These are phyloP conservation scores for Eptesicus fuscus DNA, from an alignment of 2,113 vertebrate species.

Conservation along the genomic window DNA sequence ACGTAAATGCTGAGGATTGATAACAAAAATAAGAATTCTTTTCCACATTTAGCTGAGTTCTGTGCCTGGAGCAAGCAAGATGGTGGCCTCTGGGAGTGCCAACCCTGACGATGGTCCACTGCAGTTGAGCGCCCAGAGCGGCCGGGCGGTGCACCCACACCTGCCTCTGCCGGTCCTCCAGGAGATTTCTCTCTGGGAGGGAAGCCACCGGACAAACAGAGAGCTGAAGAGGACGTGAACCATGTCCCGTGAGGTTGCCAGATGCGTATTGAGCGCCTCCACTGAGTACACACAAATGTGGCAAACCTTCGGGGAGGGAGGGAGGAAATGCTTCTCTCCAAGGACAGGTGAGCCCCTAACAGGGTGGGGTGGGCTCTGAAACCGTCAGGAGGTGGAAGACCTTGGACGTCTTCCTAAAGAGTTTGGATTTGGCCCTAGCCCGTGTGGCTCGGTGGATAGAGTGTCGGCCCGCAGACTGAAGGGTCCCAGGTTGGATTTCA, in stretches of 20 bases:
- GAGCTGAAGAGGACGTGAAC: not conserved
- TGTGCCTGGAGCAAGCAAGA: not conserved
- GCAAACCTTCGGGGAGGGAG: no score
- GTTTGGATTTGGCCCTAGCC: not conserved
- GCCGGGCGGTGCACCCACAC: not conserved
- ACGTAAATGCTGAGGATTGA: not conserved
- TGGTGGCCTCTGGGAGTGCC: not conserved
- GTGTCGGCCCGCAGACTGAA: no score
- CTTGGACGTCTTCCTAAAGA: not conserved
- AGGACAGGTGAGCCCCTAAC: not conserved
- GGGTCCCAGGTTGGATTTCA: no score
- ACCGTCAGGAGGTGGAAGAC: not conserved
- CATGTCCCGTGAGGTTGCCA: not conserved
- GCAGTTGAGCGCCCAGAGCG: not conserved
- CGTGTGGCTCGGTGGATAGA: no score
- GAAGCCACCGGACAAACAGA: not conserved
- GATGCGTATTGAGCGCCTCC: fast-evolving
- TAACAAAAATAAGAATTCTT: no score
- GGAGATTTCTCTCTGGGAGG: not conserved
- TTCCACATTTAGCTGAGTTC: not conserved
- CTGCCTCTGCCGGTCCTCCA: not conserved
- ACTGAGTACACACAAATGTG: not conserved
- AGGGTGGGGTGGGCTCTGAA: not conserved
- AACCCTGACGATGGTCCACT: not conserved
- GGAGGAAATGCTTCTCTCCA: not conserved